Base-by-base conservation (phyloP, 2,113 vertebrate species). In the Epinephelus lanceolatus region DNA sequence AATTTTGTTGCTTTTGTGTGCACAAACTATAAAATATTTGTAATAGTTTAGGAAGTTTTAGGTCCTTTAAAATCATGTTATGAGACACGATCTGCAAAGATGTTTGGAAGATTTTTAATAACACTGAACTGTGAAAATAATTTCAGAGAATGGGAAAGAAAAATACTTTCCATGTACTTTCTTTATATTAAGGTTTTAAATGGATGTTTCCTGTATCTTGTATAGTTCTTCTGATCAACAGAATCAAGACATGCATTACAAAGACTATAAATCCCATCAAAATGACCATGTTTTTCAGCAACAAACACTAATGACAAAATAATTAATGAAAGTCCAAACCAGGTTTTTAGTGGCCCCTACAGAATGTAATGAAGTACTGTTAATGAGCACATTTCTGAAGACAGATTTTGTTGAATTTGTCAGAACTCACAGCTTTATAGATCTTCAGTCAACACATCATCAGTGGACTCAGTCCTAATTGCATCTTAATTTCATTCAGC, bases 401-500 rank as follows among this genome's bases (percentile, higher is more conserved):
- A 25, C 17, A 60, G 23, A 47, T 66, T 57, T 57, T 23, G 2
- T 56, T 9, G 18, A 45, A 5, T 27, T 27, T 27, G 18, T 45
- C 13, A 27, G 55, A 51, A 37, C 30, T n/a, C 12, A 4, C 23
- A 33, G 40, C 19, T 61, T 73, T 55, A 61, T 53, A 33, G 62
- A 73, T 73, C 30, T 25, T 21, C 23, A 59, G n/a, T 68, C 70
- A 61, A 33, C 55, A 56, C 56, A 12, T 52, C 42, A 19, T 12
- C n/a, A 53, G 72, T 67, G 51, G 63, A 75, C 47, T 42, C 6
- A 17, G 25, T 30, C n/a, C 52, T 72, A 55, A 85, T 62, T 80
- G 25, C n/a, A 19, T 40, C 66, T 37, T 81, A 72, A 80, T 76
- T 85, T 47, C 45, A 53, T 60, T 65, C 59, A 27, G 19, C 23